These are phyloP conservation scores for Peromyscus leucopus DNA, from an alignment of 2,113 vertebrate species.

Conservation along the genomic window DNA sequence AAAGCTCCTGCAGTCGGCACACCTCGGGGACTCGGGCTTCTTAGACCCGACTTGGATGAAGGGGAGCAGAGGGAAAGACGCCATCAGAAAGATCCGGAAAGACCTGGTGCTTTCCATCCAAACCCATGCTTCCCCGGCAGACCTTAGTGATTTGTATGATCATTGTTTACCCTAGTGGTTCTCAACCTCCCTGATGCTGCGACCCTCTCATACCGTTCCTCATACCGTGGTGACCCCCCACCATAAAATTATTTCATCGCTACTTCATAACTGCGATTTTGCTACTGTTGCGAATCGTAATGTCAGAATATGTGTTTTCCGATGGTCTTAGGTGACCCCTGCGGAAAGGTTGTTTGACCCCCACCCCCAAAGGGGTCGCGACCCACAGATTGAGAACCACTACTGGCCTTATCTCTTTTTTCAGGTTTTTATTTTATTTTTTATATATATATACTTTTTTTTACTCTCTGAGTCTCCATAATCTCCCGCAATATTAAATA, in stretches of 20 bases:
- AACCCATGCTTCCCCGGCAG: not conserved
- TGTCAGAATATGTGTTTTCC: not conserved
- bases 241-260: not conserved
- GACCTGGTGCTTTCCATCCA: constrained; percentile 10
- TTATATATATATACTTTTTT: not conserved
- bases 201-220: not conserved
- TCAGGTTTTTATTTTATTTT: not conserved
- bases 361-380: not conserved
- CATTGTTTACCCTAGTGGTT: not conserved
- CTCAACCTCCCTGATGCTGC: not conserved
- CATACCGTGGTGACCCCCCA: not conserved
- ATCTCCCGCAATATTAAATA: constrained; percentile 38
- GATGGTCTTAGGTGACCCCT: not conserved
- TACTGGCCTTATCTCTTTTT: not conserved
- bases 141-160: not conserved
- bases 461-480: constrained; percentile 23
- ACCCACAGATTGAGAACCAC: not conserved
- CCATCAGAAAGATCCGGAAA: constrained; percentile 1
- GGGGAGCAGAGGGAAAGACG: not conserved
- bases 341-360: not conserved
- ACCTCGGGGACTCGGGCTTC: not conserved
- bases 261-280: not conserved
- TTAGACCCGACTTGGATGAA: not conserved
- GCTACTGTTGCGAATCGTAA: not conserved
- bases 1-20: not conserved